These are phyloP conservation scores for Pharmacophagus antenor DNA, from an alignment of 2,888 invertebrate species.

Conservation along the genomic window DNA sequence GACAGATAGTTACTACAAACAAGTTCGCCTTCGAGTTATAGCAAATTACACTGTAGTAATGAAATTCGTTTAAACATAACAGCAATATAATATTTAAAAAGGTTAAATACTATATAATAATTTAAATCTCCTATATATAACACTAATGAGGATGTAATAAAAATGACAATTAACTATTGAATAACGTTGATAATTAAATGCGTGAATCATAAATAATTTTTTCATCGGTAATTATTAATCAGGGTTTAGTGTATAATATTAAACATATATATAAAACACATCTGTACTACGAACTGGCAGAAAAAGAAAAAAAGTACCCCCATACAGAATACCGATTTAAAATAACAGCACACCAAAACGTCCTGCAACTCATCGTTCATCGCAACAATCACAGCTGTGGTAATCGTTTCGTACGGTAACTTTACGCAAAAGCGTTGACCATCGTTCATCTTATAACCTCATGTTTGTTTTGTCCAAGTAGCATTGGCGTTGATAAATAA, in stretches of 20 bases:
- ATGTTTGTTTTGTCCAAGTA: not conserved
- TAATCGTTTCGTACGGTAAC: not conserved
- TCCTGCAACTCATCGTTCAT: not conserved
- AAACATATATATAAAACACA: not conserved
- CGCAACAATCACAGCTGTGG: not conserved
- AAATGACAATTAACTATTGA: no score
- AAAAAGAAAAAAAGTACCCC: no score
- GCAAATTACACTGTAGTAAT: constrained; percentile 31
- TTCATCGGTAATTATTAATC: no score
- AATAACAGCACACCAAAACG: not conserved
- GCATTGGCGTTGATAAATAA: no score
- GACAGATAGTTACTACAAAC: constrained; percentile 46
- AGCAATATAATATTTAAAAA: not conserved
- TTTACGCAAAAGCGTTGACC: no score
- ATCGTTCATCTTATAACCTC: not conserved
- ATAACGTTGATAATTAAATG: no score
- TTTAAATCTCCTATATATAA: not conserved
- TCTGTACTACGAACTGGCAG: not conserved
- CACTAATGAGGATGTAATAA: no score
- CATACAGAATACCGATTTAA: not conserved
- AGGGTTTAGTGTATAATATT: not conserved
- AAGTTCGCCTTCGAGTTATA: constrained; percentile 54
- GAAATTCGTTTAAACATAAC: constrained; percentile 20
- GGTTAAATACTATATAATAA: no score
- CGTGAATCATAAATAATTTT: no score